These are phyloP conservation scores for Natrix natrix DNA, from an alignment of 2,797 vertebrate genomes.

Conservation along the genomic window DNA sequence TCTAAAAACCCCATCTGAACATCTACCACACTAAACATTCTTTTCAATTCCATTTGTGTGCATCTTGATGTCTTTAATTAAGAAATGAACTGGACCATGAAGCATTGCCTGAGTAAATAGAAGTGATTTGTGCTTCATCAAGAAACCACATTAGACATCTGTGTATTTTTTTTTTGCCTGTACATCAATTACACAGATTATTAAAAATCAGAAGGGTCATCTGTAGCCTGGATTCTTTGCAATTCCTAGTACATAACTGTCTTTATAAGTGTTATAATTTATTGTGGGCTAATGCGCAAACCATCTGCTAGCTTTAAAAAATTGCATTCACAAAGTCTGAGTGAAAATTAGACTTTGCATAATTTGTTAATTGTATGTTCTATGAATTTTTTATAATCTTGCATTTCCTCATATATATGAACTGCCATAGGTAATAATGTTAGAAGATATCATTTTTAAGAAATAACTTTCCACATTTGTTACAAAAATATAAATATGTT, in stretches of 20 bases:
- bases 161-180: constrained; percentile 62
- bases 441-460: constrained; percentile 28
- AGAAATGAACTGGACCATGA: constrained; percentile 84
- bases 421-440: constrained; percentile 44
- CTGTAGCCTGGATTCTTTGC: constrained; percentile 65
- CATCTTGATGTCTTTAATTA: constrained; percentile 86
- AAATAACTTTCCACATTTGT: constrained; percentile 4
- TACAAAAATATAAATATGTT: constrained; percentile 28
- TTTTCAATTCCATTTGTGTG: constrained; percentile 70
- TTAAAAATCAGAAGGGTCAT: constrained; percentile 73
- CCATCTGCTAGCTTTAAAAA: constrained; percentile 66
- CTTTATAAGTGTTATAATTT: constrained; percentile 69
- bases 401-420: constrained; percentile 48
- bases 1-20: constrained; percentile 63
- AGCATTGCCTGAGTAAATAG: constrained; percentile 78
- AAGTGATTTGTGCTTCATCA: constrained; percentile 74
- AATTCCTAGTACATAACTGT: constrained; percentile 64
- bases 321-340: constrained; percentile 58
- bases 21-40: constrained; percentile 65
- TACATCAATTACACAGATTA: constrained; percentile 75
- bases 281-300: constrained; percentile 53
- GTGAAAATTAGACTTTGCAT: constrained; percentile 48
- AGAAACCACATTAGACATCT: constrained; percentile 70
- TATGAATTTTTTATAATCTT: constrained; percentile 50
- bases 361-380: constrained; percentile 57